A percentile compares a stretch with the other conserved stretches of the same genome.
phyloP scores from a whole-genome alignment of 2,797 vertebrate genomes.

The Girardinus metallicus region DNA sequence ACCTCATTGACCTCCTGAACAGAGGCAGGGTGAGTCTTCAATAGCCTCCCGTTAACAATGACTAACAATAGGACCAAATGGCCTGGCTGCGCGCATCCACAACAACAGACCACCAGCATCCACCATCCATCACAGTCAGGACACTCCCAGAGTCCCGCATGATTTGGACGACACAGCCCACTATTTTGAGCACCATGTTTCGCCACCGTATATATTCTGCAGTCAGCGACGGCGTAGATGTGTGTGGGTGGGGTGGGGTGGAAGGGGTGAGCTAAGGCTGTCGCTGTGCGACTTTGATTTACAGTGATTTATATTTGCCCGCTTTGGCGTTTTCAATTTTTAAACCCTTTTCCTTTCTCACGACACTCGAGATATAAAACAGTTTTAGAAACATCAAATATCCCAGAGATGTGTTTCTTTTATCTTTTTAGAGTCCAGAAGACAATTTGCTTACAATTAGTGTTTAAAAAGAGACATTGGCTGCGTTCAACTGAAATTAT shows the following conservation, averaged over 20 bases:
- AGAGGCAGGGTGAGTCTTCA: slow-evolving; percentile 57
- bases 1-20: slow-evolving; percentile 69
- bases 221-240: slow-evolving; percentile 18
- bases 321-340: background rate
- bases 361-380: background rate
- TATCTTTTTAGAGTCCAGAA: background rate
- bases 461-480: background rate
- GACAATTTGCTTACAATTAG: background rate
- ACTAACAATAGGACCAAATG: slow-evolving; percentile 82
- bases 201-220: slow-evolving; percentile 38
- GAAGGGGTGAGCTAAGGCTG: slow-evolving; percentile 1
- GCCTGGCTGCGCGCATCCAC: slow-evolving; percentile 71
- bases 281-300: slow-evolving; percentile 18
- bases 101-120: slow-evolving; percentile 78
- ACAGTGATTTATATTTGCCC: slow-evolving; percentile 3
- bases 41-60: slow-evolving; percentile 67
- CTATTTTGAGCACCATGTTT: slow-evolving; percentile 55
- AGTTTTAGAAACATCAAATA: background rate
- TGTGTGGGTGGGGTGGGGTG: background rate
- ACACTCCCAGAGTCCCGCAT: slow-evolving; percentile 61
- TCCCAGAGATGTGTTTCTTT: background rate
- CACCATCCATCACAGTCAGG: slow-evolving; percentile 73
- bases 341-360: background rate
- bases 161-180: slow-evolving; percentile 42
- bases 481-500: background rate